These are phyloP conservation scores for Dinoponera quadriceps DNA, from an alignment of 1,140 invertebrate species.

Conservation along the genomic window DNA sequence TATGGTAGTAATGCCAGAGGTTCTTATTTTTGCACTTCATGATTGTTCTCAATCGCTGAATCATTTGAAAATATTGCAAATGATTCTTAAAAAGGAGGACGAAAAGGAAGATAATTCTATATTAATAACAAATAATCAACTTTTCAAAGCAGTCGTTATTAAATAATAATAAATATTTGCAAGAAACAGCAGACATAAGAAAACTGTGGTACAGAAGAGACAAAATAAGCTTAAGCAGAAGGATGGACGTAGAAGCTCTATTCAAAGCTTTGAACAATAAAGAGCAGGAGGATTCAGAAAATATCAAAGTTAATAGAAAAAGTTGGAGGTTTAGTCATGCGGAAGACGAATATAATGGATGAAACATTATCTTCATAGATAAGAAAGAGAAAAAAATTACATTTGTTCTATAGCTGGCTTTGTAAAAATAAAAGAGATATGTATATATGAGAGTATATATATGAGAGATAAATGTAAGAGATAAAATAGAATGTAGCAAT, in stretches of 20 bases:
- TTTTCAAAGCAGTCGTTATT: slow-evolving; percentile 15
- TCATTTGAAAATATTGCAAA: slow-evolving; percentile 80
- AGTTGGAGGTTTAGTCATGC: slow-evolving; percentile 23
- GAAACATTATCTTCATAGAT: background rate
- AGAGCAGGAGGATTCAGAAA: background rate
- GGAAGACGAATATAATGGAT: background rate
- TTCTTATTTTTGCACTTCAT: slow-evolving; percentile 75
- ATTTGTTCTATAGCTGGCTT: background rate
- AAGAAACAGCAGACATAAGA: slow-evolving; percentile 75
- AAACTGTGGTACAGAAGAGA: slow-evolving; percentile 58
- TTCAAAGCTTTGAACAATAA: background rate
- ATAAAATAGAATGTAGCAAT: slow-evolving; percentile 15
- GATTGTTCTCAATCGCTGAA: slow-evolving; percentile 77
- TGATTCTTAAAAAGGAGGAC: slow-evolving; percentile 78
- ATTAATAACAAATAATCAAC: slow-evolving; percentile 26
- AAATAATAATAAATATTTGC: slow-evolving; percentile 61
- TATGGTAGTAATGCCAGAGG: slow-evolving; percentile 73
- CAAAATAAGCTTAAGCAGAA: slow-evolving; percentile 72
- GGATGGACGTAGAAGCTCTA: slow-evolving; percentile 71
- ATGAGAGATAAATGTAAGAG: background rate
- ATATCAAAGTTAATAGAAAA: background rate
- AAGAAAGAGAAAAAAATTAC: slow-evolving; percentile 23
- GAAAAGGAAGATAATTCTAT: slow-evolving; percentile 37
- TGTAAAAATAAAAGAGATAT: slow-evolving; percentile 10
- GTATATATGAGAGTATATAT: too few relatives aligned